Evolutionary conservation across 2,113 vertebrate genomes (phyloP), one percentile per base, ranked within the genome.

Genomic region (Strix aluco): DNA sequence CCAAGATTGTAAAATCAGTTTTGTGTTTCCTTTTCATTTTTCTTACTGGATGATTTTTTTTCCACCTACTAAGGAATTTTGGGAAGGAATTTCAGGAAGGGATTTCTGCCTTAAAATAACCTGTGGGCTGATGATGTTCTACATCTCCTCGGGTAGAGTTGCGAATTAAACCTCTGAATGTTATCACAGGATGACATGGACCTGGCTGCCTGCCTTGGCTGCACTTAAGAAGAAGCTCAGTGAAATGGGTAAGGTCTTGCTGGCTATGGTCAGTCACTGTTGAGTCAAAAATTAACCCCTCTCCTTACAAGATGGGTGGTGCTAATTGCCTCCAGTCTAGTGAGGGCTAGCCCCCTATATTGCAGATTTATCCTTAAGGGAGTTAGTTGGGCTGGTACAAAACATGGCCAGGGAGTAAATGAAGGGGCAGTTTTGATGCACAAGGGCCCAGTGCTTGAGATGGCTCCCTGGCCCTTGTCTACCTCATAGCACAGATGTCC

Each of bases 281-380:
- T 12, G 46, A 40, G 46, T 32, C 15, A 78, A 86, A 71, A 94
- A 36, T 6, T 69, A 57, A 80, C 5, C 19, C 8, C 17, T 86
- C 21, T 11, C 27, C 26, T 61, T 80, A 44, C 11, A 61, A 61
- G 19, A 11, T 20, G 8, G 5, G 7, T 44, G 22, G 5, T 4
- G 2, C 26, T 16, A 26, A 30, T 42, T 73, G 6, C 29, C 22
- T 69, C 27, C 32, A 83, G 62, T 10, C 13, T 38, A 57, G 12
- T 1, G 2, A 75, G 30, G n/a, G 6, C 34, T 46, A 44, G 30
- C 5, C 9, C 9, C 17, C 15, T 42, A 0, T 21, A 8, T 10
- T 49, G 26, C 38, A 81, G 42, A 36, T 59, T 15, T 47, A 44
- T 67, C 32, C 32, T 84, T 42, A n/a, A 36, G 13, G 13, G 6